These are phyloP conservation scores for Scaeva pyrastri DNA, from an alignment of 2,888 invertebrate genomes.

Conservation along the genomic window DNA sequence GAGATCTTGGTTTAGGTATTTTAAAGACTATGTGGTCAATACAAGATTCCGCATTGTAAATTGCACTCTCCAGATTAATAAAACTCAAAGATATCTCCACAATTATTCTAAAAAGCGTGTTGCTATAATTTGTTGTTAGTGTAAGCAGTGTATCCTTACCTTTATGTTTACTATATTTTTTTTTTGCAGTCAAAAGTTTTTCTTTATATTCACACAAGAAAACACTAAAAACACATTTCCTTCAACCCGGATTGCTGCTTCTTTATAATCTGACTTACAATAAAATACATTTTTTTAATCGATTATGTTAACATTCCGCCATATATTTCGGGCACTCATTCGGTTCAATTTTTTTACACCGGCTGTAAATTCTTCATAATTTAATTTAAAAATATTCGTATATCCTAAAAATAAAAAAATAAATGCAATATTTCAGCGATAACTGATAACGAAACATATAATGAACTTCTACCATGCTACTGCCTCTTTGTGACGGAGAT, in stretches of 20 bases:
- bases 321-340: constrained; percentile 5
- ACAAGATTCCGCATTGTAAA: too few species aligned
- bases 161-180: constrained; percentile 61
- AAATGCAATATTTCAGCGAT: constrained; percentile 63
- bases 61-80: too few species aligned
- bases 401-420: constrained; percentile 32
- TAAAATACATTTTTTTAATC: constrained; percentile 24
- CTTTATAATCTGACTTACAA: constrained; percentile 24
- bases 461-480: constrained; percentile 19
- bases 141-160: constrained; percentile 39
- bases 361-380: background rate
- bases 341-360: background rate
- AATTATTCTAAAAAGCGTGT: constrained; percentile 54
- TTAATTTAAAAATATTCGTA: constrained; percentile 10
- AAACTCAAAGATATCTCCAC: constrained; percentile 54
- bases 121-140: constrained; percentile 62
- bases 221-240: constrained; percentile 6
- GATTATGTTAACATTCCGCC: constrained; percentile 66
- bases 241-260: constrained; percentile 41
- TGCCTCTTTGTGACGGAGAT: constrained; percentile 32
- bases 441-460: too few species aligned
- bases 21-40: too few species aligned
- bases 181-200: constrained; percentile 63
- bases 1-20: too few species aligned
- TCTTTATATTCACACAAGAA: constrained; percentile 32